phyloP scores from a whole-genome alignment of 2,113 vertebrate species.

The Trachemys scripta region DNA sequence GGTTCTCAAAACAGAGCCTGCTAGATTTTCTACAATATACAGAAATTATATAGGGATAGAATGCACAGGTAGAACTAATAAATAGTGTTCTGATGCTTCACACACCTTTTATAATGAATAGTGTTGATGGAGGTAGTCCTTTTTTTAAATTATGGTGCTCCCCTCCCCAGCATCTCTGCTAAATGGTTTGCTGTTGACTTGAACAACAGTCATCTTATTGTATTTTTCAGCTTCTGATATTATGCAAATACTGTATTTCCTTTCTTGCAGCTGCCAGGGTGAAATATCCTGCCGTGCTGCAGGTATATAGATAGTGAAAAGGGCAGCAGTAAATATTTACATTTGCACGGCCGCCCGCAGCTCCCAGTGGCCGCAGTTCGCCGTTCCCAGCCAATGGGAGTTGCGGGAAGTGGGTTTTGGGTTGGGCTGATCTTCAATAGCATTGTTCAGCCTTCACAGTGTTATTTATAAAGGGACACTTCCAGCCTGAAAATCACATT shows the following conservation, averaged over 20 bases:
- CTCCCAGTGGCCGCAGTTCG: too few species aligned
- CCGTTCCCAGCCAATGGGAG: too few species aligned
- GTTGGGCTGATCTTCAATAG: background rate
- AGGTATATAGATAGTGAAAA: background rate
- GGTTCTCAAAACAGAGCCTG: background rate
- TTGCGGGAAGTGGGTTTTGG: background rate
- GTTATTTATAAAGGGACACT: background rate
- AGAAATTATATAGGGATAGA: background rate
- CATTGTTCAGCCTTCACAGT: background rate
- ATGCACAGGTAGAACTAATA: background rate
- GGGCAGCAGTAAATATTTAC: background rate
- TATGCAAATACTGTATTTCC: background rate
- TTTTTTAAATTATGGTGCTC: background rate
- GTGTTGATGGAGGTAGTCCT: background rate
- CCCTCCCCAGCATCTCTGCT: too few species aligned
- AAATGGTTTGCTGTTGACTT: background rate
- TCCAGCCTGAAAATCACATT: background rate
- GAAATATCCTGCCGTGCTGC: background rate
- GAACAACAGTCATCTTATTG: background rate
- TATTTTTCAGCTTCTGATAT: background rate
- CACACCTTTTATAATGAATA: background rate
- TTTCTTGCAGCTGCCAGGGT: background rate
- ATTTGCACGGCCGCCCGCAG: too few species aligned
- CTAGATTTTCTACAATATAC: background rate
- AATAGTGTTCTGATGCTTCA: background rate